Evolutionary conservation across 1,140 invertebrate species (phyloP).

Genomic region (Nephila pilipes): DNA sequence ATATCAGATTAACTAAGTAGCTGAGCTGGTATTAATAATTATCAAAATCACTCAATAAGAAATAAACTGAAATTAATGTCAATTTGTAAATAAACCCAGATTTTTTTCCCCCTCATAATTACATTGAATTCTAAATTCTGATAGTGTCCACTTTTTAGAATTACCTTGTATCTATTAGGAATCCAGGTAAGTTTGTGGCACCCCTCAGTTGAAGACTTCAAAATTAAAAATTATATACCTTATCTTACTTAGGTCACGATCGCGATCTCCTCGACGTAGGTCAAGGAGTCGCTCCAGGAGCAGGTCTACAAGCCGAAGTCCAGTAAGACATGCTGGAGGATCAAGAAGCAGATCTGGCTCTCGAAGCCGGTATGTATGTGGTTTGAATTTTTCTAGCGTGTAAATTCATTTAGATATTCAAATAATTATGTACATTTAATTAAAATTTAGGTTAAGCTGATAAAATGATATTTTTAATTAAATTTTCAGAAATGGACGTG

Average conservation of each 20-base stretch:
- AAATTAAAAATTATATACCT: neutral
- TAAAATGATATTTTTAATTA: neutral
- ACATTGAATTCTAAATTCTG: too few species aligned
- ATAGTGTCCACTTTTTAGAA: too few species aligned
- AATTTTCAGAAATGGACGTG: conserved; percentile 69
- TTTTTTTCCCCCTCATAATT: too few species aligned
- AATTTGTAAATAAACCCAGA: neutral
- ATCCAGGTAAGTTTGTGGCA: conserved; percentile 35
- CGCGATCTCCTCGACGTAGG: conserved; percentile 64
- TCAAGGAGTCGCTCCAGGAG: conserved; percentile 64
- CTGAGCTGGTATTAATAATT: conserved; percentile 32
- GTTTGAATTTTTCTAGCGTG: neutral
- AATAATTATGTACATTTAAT: neutral
- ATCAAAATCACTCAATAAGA: neutral
- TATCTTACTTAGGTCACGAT: conserved; percentile 57
- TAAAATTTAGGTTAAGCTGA: too few species aligned
- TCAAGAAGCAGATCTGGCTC: conserved; percentile 71
- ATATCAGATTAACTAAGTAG: neutral
- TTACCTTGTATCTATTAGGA: neutral
- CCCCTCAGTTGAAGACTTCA: neutral
- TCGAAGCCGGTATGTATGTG: conserved; percentile 64
- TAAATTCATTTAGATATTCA: neutral
- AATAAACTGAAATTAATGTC: neutral
- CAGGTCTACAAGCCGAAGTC: conserved; percentile 56
- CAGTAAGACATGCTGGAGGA: conserved; percentile 26